phyloP scores from a whole-genome alignment of 1,140 invertebrate genomes.

The Adoxophyes honmai region DNA sequence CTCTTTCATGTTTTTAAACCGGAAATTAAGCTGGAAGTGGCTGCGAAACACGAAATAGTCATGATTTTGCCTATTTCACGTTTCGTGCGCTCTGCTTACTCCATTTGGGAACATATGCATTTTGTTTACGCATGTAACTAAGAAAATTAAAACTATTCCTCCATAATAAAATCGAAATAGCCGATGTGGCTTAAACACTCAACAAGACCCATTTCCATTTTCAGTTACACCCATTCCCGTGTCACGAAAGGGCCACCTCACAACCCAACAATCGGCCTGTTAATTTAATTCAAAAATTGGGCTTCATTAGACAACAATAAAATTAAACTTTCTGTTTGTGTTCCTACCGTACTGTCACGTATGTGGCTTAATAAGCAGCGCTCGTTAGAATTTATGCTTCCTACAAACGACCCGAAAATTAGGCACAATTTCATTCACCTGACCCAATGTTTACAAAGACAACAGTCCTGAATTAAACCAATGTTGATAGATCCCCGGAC shows the following conservation, averaged over 20 bases:
- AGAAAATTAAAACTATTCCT: too few species aligned
- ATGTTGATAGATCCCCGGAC: constrained; percentile 2
- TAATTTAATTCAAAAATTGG: constrained; percentile 16
- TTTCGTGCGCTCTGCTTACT: too few species aligned
- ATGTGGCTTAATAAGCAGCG: constrained; percentile 12
- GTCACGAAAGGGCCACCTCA: not conserved
- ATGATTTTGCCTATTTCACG: too few species aligned
- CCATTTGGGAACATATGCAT: too few species aligned
- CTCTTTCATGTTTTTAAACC: too few species aligned
- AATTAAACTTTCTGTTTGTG: constrained; percentile 11
- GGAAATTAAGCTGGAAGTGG: too few species aligned
- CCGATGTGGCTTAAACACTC: too few species aligned
- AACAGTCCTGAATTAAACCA: constrained; percentile 14
- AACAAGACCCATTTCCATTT: not conserved
- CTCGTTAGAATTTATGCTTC: constrained; percentile 14
- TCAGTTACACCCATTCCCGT: not conserved
- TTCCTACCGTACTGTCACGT: constrained; percentile 7
- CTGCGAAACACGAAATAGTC: too few species aligned
- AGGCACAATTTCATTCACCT: constrained; percentile 14
- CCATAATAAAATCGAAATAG: too few species aligned
- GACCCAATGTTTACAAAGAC: constrained; percentile 15
- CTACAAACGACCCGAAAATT: constrained; percentile 14
- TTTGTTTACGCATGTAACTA: too few species aligned
- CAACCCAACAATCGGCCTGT: not conserved
- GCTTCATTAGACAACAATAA: constrained; percentile 8